Base-by-base conservation (phyloP, 2,797 vertebrate species). In the Oceanodroma leucorhoa region DNA sequence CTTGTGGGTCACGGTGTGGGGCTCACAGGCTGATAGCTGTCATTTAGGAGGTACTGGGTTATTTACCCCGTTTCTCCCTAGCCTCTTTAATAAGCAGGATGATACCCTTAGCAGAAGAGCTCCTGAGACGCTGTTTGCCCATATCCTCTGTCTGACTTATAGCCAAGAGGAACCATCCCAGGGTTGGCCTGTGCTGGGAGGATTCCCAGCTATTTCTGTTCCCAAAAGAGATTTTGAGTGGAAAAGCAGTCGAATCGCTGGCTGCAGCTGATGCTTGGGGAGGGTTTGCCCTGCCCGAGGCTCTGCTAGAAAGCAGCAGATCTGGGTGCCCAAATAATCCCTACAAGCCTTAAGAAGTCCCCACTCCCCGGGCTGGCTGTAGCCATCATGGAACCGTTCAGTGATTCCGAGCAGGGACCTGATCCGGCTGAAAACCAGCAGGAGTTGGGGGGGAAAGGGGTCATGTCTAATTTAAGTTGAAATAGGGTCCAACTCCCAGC, bases 151-250 rank as follows among this genome's bases (percentile, higher is more conserved):
- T 43, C 76, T 85, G 55, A 70, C 36, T 80, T 41, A 14, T 0
- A 36, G 64, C 79, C 60, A 54, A 85, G 82, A 38, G 67, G 50
- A 93, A 17, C 66, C 29, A 19, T 23, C 81, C 71, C 50, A 41
- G 57, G 20, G 17, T 1, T 81, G 64, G 51, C 48, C 32, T 57
- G 53, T n/a, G 22, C 89, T 38, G 15, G 14, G 88, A 78, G n/a
- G 46, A 81, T 92, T 87, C 77, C 83, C 62, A 40, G 86, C n/a
- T 83, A 61, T 88, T 72, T 91, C 88, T 40, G 22, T 61, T 76
- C 82, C 81, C 75, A 14, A 64, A 87, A 83, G 60, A 66, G 21
- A 3, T 82, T 94, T 87, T 46, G 82, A 82, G 40, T 54, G 66
- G 55, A 72, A 89, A 83, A 79, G 11, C 81, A 34, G 38, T 58